phyloP scores from a whole-genome alignment of 2,797 vertebrate genomes.

The Natrix natrix region DNA sequence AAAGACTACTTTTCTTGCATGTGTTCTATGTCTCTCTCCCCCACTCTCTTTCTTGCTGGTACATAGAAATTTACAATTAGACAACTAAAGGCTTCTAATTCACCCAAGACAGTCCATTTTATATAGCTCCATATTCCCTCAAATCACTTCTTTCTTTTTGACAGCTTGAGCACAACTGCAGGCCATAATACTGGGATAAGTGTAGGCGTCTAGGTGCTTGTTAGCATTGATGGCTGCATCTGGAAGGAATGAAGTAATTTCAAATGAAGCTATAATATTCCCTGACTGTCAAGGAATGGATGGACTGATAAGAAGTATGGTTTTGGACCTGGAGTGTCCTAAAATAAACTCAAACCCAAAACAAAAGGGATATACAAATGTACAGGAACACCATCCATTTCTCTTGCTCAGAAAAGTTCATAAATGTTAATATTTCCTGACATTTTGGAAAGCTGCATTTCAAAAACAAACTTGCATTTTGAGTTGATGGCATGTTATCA shows the following conservation, averaged over 20 bases:
- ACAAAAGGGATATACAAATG: not conserved
- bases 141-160: slow-evolving; percentile 25
- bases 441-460: not conserved
- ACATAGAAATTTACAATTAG: slow-evolving; percentile 22
- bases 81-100: slow-evolving; percentile 15
- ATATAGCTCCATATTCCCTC: not conserved
- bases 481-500: not conserved
- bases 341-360: not conserved
- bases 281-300: not conserved
- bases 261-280: slow-evolving; percentile 44
- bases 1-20: slow-evolving; percentile 13
- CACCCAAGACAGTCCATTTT: not conserved
- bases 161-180: slow-evolving; percentile 35
- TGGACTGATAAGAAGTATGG: not conserved
- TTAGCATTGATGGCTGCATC: slow-evolving; percentile 43
- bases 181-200: slow-evolving; percentile 17
- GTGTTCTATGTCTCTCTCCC: not conserved
- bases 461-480: not conserved
- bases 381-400: not conserved
- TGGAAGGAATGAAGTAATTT: slow-evolving; percentile 52
- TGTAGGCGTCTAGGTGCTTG: slow-evolving; percentile 21
- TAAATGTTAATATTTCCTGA: not conserved
- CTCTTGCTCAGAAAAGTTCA: not conserved
- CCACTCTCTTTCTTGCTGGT: not conserved
- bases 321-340: not conserved